Evolutionary conservation across 2,113 vertebrate species (phyloP).

Genomic region (Channa maculata): DNA sequence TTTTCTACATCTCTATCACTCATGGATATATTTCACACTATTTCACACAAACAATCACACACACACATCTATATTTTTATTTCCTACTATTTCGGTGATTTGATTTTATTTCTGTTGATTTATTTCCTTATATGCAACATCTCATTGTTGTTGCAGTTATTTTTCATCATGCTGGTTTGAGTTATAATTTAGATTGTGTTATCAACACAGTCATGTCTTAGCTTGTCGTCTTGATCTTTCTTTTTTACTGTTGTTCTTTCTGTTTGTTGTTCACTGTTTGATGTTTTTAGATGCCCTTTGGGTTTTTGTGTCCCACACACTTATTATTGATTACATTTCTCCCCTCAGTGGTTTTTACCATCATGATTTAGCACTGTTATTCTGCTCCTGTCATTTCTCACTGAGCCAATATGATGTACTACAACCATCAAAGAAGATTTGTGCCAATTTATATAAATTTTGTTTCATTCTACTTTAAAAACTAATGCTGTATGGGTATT

Average conservation of each 20-base stretch:
- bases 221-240: constrained; percentile 30
- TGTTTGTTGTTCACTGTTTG: constrained; percentile 24
- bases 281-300: constrained; percentile 39
- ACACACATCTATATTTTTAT: background rate
- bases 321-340: constrained; percentile 47
- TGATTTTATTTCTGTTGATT: constrained; percentile 25
- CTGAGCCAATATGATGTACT: constrained; percentile 3
- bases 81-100: constrained; percentile 1
- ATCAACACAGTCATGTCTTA: constrained; percentile 1
- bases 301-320: constrained; percentile 30
- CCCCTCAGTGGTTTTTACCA: constrained; percentile 13
- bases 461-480: background rate
- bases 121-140: constrained; percentile 9
- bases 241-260: constrained; percentile 30
- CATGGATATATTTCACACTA: background rate
- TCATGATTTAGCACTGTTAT: constrained; percentile 17
- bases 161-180: constrained; percentile 35
- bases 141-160: constrained; percentile 13
- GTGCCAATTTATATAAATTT: background rate
- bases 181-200: constrained; percentile 23
- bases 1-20: background rate
- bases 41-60: background rate
- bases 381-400: constrained; percentile 30
- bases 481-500: too few relatives aligned
- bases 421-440: background rate